phyloP scores from a whole-genome alignment of 2,888 invertebrate species.

The Apocheima hispidaria region DNA sequence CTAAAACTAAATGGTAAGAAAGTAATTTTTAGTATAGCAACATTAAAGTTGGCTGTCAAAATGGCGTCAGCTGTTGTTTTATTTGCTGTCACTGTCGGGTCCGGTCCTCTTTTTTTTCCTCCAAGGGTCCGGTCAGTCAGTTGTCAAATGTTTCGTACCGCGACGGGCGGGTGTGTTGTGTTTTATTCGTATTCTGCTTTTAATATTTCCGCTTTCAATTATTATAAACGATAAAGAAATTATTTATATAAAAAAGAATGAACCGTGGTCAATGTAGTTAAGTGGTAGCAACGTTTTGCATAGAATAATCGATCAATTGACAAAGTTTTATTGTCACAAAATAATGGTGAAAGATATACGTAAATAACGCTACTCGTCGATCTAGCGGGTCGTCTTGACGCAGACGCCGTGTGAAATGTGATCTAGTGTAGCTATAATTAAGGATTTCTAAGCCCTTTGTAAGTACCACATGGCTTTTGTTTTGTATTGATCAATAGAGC shows the following conservation, averaged over 20 bases:
- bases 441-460: slow-evolving; percentile 62
- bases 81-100: slow-evolving; percentile 21
- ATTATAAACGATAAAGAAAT: neutral
- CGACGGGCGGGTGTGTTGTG: slow-evolving; percentile 24
- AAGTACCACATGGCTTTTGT: slow-evolving; percentile 53
- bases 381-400: slow-evolving; percentile 62
- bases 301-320: slow-evolving; percentile 38
- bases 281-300: slow-evolving; percentile 36
- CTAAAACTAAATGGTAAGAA: too few species aligned
- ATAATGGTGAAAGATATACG: slow-evolving; percentile 72
- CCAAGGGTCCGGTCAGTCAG: slow-evolving; percentile 41
- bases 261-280: neutral
- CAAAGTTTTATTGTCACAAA: slow-evolving; percentile 26
- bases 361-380: slow-evolving; percentile 65
- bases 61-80: neutral
- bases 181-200: slow-evolving; percentile 9
- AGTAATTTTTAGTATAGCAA: neutral
- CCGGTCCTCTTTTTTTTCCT: slow-evolving; percentile 7
- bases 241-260: slow-evolving; percentile 7
- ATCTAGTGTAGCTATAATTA: slow-evolving; percentile 60
- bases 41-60: neutral
- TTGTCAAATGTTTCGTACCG: slow-evolving; percentile 52
- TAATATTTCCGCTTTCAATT: slow-evolving; percentile 27
- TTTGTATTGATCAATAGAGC: slow-evolving; percentile 25
- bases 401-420: slow-evolving; percentile 73